Evolutionary conservation across 1,140 invertebrate species (phyloP), one percentile per base, ranked within the genome.

Genomic region (Drosophila arawakana): DNA sequence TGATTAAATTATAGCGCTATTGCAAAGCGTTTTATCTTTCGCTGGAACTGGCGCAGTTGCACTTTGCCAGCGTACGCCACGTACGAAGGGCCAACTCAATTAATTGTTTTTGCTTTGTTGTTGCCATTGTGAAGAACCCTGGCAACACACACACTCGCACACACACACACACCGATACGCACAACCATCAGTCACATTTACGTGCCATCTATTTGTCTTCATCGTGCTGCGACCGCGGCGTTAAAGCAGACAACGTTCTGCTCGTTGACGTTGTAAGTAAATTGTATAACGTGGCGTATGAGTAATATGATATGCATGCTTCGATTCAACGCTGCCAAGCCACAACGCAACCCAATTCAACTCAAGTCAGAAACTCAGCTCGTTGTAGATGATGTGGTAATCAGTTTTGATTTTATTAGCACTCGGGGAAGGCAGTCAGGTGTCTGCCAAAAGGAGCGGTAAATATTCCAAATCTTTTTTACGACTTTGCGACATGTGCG

Each of bases 401-500:
- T 88, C 84, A 88, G 83, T 83, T 88, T 88, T 88, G 83, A 88
- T 88, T 88, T 88, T 88, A 88, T 86, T 86, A 86, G 83, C 84
- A 54, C 41, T 2, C 50, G 18, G 54, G 35, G 18, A 25, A 43
- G 41, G 15, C 54, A 18, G 15, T 13, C 13, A 47, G 10, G 11
- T 43, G 9, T 13, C 44, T 47, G 44, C 50, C 39, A 43, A 81
- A 81, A 78, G 55, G 44, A 76, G 68, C 55, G 52, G 68, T 78
- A 73, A 88, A 78, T 66, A 57, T 57, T 60, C 57, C 58, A 63
- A 66, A 69, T 78, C 77, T 73, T 74, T 74, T 68, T 78, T 57
- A 62, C 30, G 52, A 47, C 50, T 47, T 30, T 63, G 59, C n/a
- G 39, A 57, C 50, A 63, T 55, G 34, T 37, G 49, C 41, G 62